Percentiles rank a stretch among this genome's conserved stretches.
Evolutionary conservation across 2,888 invertebrate genomes (phyloP).

Genomic region (Chloroclystis v-ata): DNA sequence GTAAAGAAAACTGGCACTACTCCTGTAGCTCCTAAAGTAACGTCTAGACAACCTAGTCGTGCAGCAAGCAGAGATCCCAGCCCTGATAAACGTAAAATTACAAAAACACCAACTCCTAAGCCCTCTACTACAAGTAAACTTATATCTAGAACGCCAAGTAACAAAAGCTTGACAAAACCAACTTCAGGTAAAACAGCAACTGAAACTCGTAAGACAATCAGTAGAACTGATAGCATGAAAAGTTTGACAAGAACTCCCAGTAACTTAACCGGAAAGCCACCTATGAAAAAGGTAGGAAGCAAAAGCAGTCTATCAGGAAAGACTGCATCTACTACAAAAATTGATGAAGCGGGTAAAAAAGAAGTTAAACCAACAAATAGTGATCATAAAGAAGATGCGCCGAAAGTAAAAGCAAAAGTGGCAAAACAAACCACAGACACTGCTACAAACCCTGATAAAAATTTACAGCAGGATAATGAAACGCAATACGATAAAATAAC

Average conservation of each 20-base stretch:
- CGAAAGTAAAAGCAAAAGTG: conserved; percentile 27
- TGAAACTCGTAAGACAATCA: conserved; percentile 60
- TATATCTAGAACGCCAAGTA: conserved; percentile 51
- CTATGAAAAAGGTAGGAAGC: conserved; percentile 43
- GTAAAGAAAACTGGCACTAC: conserved; percentile 57
- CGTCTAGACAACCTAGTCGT: conserved; percentile 67
- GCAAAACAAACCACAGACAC: conserved; percentile 35
- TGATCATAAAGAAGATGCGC: conserved; percentile 23
- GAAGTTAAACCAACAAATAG: conserved; percentile 39
- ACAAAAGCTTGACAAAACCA: conserved; percentile 52
- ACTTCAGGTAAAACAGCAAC: conserved; percentile 38
- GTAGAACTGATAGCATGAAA: conserved; percentile 65
- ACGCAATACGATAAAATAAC: conserved; percentile 69
- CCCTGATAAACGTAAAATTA: conserved; percentile 59
- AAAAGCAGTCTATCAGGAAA: conserved; percentile 42
- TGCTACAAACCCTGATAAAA: conserved; percentile 46
- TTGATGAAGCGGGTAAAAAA: conserved; percentile 53
- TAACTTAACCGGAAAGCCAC: conserved; percentile 60
- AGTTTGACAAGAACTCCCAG: conserved; percentile 62
- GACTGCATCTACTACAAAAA: conserved; percentile 52
- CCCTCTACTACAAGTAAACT: conserved; percentile 43
- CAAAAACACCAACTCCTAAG: conserved; percentile 41
- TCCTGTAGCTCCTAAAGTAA: conserved; percentile 63
- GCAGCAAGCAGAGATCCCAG: conserved; percentile 61
- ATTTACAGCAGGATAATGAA: conserved; percentile 63